A percentile compares a stretch with the other conserved stretches of the same genome.
Conservation (phyloP, 2,113 vertebrate species). For the Phocoena sinus region DNA sequence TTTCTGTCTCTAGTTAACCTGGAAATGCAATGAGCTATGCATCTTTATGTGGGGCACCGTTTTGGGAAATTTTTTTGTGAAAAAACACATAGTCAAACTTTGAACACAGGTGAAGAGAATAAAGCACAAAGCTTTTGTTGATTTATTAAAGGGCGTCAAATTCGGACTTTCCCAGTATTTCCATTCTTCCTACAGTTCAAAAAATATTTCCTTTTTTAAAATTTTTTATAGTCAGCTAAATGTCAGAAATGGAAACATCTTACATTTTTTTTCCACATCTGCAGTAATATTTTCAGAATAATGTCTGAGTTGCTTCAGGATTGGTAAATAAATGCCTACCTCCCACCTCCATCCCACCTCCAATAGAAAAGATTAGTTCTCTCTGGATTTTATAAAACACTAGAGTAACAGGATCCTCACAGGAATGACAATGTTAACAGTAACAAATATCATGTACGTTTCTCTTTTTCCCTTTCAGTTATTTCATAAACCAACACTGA, state of each 20-base stretch:
- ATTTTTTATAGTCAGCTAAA: background rate
- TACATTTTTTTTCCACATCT: background rate
- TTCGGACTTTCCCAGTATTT: background rate
- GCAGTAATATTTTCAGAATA: background rate
- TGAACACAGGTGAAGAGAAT: background rate
- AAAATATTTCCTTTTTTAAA: background rate
- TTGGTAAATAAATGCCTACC: too few species aligned
- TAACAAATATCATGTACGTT: accelerated
- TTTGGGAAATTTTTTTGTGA: background rate
- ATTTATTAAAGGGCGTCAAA: background rate
- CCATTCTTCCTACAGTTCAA: background rate
- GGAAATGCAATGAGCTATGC: background rate
- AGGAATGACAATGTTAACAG: background rate
- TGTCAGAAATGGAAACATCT: background rate
- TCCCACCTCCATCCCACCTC: accelerated
- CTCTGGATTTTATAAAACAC: background rate
- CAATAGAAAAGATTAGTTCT: background rate
- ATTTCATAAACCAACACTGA: background rate
- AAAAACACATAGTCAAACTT: background rate
- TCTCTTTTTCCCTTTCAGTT: background rate
- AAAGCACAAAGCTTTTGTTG: background rate
- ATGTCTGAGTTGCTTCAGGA: background rate
- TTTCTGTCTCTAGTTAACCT: conserved; percentile 16
- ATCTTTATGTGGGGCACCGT: background rate
- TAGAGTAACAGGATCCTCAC: background rate